Conservation (phyloP, 2,888 invertebrate genomes). For the Geophilus truncorum region DNA sequence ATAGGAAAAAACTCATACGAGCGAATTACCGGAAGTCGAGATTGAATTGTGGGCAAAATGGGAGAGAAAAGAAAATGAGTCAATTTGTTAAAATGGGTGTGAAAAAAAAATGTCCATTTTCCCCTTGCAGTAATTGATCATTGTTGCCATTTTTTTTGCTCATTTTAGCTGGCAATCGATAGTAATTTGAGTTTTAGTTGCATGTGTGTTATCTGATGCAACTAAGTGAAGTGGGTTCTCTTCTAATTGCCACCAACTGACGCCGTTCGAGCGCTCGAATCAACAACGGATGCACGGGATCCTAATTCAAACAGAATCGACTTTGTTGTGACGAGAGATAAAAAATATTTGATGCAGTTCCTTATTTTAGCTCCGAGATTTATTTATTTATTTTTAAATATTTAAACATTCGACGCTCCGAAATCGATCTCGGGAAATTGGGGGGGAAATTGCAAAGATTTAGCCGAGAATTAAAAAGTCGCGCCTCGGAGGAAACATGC, state of each 20-base stretch:
- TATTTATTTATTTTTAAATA: not conserved
- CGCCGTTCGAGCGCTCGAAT: not conserved
- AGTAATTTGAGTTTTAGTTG: constrained; percentile 23
- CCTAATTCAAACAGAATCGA: not conserved
- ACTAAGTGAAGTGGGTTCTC: constrained; percentile 20
- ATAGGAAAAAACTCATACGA: not conserved
- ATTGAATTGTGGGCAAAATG: constrained; percentile 13
- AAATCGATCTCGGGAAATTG: not conserved
- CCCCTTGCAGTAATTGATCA: not conserved
- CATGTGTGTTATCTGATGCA: constrained; percentile 27
- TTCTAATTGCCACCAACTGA: constrained; percentile 24
- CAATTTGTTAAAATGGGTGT: constrained; percentile 17
- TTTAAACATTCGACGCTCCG: no score
- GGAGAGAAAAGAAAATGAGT: not conserved
- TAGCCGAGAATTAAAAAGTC: not conserved
- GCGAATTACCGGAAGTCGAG: not conserved
- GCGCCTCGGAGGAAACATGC: no score
- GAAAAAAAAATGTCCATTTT: not conserved
- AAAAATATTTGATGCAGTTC: not conserved
- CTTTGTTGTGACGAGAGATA: not conserved
- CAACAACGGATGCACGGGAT: not conserved
- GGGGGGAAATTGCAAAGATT: not conserved
- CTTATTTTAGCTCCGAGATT: not conserved
- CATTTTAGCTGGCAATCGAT: not conserved
- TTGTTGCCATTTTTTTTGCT: not conserved